A percentile compares a stretch with the other conserved stretches of the same genome.
Evolutionary conservation across 1,140 invertebrate species (phyloP).

Genomic region (roundworm (Caenorhabditis elegans)): WBcel235 BX284603.4:2329001-2329500

Average conservation of each 20-base stretch:
- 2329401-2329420: too few relatives aligned
- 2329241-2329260: not conserved
- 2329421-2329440: too few relatives aligned
- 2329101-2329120: not conserved
- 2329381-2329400: too few relatives aligned
- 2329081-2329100: conserved; percentile 7
- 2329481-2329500: not conserved
- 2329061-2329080: not conserved
- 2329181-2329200: conserved; percentile 7
- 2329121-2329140: not conserved
- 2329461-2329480: not conserved
- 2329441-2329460: not conserved
- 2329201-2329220: not conserved
- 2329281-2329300: not conserved
- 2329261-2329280: conserved; percentile 15
- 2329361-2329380: too few relatives aligned
- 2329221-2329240: conserved; percentile 1
- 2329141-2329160: not conserved
- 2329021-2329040: not conserved
- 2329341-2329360: too few relatives aligned
- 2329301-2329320: too few relatives aligned
- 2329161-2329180: not conserved
- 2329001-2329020: conserved; percentile 13
- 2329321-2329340: too few relatives aligned
- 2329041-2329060: not conserved